A percentile compares a stretch with the other conserved stretches of the same genome.
Evolutionary conservation across 2,113 vertebrate genomes (phyloP).

Genomic region (Chinchilla lanigera): DNA sequence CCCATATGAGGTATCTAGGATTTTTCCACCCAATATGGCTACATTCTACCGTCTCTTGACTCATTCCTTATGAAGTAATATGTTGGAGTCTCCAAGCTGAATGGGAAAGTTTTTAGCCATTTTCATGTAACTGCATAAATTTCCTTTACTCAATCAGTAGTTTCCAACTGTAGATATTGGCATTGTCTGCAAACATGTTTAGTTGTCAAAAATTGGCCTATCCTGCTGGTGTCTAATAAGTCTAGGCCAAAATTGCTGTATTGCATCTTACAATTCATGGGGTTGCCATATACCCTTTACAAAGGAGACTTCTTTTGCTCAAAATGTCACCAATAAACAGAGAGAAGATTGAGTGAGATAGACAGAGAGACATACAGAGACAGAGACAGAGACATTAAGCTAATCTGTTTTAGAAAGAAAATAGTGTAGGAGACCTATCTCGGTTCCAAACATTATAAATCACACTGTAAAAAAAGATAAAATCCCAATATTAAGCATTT

Average conservation of each 20-base stretch:
- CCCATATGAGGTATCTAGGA: neutral
- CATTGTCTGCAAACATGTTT: neutral
- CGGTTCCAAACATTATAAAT: neutral
- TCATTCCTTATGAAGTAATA: neutral
- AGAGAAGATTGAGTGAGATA: neutral
- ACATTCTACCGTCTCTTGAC: neutral
- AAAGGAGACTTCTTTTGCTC: neutral
- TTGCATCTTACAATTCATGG: neutral
- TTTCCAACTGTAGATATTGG: neutral
- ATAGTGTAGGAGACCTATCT: neutral
- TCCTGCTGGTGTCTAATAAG: neutral
- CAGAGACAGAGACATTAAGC: neutral
- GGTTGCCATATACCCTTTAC: rapidly evolving
- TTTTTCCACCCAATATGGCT: neutral
- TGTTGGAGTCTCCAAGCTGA: neutral
- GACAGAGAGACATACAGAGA: neutral
- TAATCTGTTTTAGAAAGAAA: neutral
- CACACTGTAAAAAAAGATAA: neutral
- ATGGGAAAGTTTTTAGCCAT: neutral
- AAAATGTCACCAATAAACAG: neutral
- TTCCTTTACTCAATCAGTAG: neutral
- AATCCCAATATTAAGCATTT: neutral
- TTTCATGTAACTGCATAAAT: neutral
- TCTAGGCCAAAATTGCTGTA: neutral
- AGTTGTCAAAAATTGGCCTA: neutral